phyloP scores from a whole-genome alignment of 2,797 vertebrate species.

The Leptatherina wallacei region DNA sequence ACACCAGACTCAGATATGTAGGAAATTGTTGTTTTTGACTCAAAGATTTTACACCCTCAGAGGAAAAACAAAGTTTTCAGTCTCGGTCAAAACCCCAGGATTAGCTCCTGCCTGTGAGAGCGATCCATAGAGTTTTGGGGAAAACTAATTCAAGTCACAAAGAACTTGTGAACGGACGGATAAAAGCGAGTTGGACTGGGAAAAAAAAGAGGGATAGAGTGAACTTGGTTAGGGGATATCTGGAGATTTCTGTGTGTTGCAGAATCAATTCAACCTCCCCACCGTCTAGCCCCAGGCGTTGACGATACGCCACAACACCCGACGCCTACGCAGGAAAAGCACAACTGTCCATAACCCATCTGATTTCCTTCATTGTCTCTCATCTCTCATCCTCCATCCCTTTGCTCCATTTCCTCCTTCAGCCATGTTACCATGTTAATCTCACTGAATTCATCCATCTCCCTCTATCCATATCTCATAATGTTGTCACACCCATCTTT shows the following conservation, averaged over 20 bases:
- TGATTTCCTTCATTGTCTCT: conserved; percentile 45
- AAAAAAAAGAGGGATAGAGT: conserved; percentile 11
- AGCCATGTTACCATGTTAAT: conserved; percentile 36
- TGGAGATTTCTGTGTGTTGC: conserved; percentile 60
- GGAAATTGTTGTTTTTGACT: background rate
- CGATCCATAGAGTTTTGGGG: conserved; percentile 36
- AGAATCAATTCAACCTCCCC: conserved; percentile 63
- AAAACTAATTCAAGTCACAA: conserved; percentile 43
- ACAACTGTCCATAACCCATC: conserved; percentile 39
- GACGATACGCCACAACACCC: conserved; percentile 51
- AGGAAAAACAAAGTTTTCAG: conserved; percentile 32
- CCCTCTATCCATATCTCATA: conserved; percentile 20
- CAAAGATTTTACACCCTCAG: conserved; percentile 13
- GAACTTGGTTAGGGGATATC: conserved; percentile 46
- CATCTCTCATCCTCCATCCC: conserved; percentile 30
- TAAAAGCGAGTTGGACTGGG: conserved; percentile 23
- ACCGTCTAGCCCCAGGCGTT: conserved; percentile 37
- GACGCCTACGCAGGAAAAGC: conserved; percentile 59
- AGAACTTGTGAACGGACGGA: conserved; percentile 19
- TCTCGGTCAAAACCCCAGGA: conserved; percentile 21
- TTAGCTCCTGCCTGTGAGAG: conserved; percentile 31
- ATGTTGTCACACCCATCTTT: conserved; percentile 18
- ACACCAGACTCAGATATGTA: conserved; percentile 19
- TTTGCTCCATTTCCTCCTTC: conserved; percentile 25
- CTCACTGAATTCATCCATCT: conserved; percentile 39